Conservation (phyloP, 2,888 invertebrate genomes). For the Pseudoips prasinana region DNA sequence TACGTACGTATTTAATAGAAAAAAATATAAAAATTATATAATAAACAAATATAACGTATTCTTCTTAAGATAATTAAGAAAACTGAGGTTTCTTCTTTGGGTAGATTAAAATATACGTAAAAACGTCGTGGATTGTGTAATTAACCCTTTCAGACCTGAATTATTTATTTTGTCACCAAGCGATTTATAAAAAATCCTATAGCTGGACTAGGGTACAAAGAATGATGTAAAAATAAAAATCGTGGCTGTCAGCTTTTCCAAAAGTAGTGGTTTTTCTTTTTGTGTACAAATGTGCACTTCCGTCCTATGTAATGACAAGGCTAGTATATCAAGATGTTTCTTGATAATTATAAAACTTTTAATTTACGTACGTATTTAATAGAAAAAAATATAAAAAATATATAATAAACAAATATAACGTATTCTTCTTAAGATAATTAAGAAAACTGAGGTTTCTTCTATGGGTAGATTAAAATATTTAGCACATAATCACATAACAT, state of each 20-base stretch:
- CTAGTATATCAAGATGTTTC: conserved; percentile 9
- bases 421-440: background rate
- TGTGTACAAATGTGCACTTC: conserved; percentile 23
- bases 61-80: conserved; percentile 1
- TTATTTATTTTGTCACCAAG: conserved; percentile 15
- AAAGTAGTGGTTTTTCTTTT: too few species aligned
- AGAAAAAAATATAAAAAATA: background rate
- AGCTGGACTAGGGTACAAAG: too few species aligned
- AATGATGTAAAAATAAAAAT: conserved; percentile 16
- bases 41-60: conserved; percentile 1
- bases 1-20: background rate
- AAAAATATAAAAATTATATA: background rate
- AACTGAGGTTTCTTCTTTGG: conserved; percentile 1
- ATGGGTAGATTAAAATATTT: conserved; percentile 1
- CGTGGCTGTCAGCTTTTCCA: conserved; percentile 10
- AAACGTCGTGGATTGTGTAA: too few species aligned
- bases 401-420: background rate
- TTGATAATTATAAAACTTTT: conserved; percentile 2
- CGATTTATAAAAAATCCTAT: conserved; percentile 12
- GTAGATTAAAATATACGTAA: background rate
- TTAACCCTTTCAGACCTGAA: conserved; percentile 15
- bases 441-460: background rate
- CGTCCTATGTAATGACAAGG: conserved; percentile 15
- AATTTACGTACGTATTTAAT: too few species aligned
- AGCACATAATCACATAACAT: background rate